These are phyloP conservation scores for Amiota minor DNA, from an alignment of 2,888 invertebrate species.

Conservation along the genomic window DNA sequence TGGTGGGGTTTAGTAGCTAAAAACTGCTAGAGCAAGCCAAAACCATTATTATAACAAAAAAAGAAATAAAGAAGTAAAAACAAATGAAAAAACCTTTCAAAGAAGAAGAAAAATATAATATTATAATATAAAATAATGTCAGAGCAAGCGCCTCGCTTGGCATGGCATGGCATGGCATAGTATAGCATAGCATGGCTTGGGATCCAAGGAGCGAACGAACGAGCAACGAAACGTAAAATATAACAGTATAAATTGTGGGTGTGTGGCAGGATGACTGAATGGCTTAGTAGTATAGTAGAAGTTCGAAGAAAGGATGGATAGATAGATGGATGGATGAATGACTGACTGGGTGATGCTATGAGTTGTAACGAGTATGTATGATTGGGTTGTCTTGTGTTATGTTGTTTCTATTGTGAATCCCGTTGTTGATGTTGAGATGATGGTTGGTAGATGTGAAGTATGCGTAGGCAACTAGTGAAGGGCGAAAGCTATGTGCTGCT, in stretches of 20 bases:
- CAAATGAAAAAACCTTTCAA: constrained; percentile 19
- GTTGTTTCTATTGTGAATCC: no score
- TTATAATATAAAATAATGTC: constrained; percentile 26
- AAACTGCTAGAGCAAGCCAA: constrained; percentile 43
- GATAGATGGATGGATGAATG: background rate
- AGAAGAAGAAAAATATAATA: constrained; percentile 24
- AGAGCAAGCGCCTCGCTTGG: background rate
- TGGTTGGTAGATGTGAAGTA: no score
- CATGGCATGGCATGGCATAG: background rate
- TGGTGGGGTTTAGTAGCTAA: constrained; percentile 38
- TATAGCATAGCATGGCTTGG: background rate
- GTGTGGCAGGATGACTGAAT: background rate
- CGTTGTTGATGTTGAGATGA: no score
- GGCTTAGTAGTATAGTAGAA: background rate
- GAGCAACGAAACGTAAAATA: constrained; percentile 20
- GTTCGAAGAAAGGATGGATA: constrained; percentile 6
- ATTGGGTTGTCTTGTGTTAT: background rate
- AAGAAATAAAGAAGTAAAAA: constrained; percentile 44
- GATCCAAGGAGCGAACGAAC: background rate
- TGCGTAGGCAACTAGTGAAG: no score
- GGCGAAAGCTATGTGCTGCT: no score
- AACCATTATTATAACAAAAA: constrained; percentile 65
- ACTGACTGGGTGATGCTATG: no score
- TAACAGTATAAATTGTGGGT: constrained; percentile 7
- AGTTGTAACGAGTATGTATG: no score